Evolutionary conservation across 1,140 invertebrate species (phyloP), one percentile per base, ranked within the genome.

Genomic region (Proctacanthus coquilletti): DNA sequence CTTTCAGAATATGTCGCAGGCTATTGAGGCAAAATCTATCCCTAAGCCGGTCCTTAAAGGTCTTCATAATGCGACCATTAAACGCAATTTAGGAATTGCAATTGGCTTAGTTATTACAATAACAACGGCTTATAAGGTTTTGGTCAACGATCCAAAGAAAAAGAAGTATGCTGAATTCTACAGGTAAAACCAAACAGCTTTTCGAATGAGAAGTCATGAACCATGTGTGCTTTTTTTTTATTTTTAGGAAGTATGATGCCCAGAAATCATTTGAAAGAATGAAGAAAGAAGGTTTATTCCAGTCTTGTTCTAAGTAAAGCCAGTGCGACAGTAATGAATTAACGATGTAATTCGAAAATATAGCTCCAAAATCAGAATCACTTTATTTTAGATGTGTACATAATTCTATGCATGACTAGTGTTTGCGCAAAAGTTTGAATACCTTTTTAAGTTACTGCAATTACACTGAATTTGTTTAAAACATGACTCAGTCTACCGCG

Each of bases 101-200:
- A 48, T 56, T 14, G 56, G 51, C 5, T 34, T 60, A 35, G 53
- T 54, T 14, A 44, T 51, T 15, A 30, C 49, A 15, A 20, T 56
- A 3, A 56, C 54, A 15, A 45, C 53, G 5, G 51, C 50, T 23
- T 57, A 44, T 27, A 50, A 57, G 39, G 8, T 60, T 8, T 17
- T 53, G 1, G 45, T 65, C 18, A 53, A 56, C 37, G 63, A 69
- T 31, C 56, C 65, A 13, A 57, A 62, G 37, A 71, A 70, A 40
- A 49, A 57, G 19, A 55, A 48, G 42, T 71, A 70, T 42, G 69
- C 68, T 36, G 67, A 71, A 36, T 71, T 70, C 49, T 71, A 70
- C 58, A 65, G 63, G 69, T 71, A 60, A 39, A 35, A 18, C n/a
- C n/a, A n/a, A n/a, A n/a, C n/a, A n/a, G n/a, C n/a, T n/a, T n/a